Base-by-base conservation (phyloP, 2,113 vertebrate species). In the Barbus barbus region DNA sequence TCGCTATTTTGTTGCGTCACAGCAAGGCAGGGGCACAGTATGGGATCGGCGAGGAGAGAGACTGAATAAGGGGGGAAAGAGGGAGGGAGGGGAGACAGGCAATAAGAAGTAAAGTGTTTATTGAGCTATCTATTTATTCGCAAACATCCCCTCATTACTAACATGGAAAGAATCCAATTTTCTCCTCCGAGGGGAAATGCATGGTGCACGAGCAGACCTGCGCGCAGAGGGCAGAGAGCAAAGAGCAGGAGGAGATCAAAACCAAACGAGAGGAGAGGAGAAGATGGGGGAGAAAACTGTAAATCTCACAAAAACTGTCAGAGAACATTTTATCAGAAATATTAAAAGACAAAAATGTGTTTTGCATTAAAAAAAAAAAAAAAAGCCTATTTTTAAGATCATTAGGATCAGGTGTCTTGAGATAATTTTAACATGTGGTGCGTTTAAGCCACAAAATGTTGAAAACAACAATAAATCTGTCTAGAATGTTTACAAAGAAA, bases 101-200 rank as follows among this genome's bases (percentile, higher is more conserved):
- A 93, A 93, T 93, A 93, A 93, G 92, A 93, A 86, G 91, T 91
- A 93, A 93, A 93, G 92, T 93, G 93, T 94, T 95, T 95, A 94
- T 94, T 94, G 93, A 94, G 93, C 92, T 91, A 93, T 94, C 93
- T 93, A 93, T 95, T 95, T 93, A 94, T 93, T 94, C 92, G 92
- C 91, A 93, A 92, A 92, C 93, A 93, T 92, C 91, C 92, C 91
- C 93, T 94, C 92, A 94, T 94, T 94, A 93, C 91, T 89, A 90
- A 93, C 92, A 93, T 94, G 92, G 93, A 93, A 92, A 93, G 91
- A 94, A 93, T 93, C 93, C 93, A 93, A 93, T 94, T 93, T 93
- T 86, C 89, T 89, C 89, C 90, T 90, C 80, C 85, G 90, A 88
- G 88, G 90, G 89, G 85, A 87, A 86, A 88, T 51, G 53, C 60